Evolutionary conservation across 2,888 invertebrate genomes (phyloP).

Genomic region (Ceriagrion tenellum): DNA sequence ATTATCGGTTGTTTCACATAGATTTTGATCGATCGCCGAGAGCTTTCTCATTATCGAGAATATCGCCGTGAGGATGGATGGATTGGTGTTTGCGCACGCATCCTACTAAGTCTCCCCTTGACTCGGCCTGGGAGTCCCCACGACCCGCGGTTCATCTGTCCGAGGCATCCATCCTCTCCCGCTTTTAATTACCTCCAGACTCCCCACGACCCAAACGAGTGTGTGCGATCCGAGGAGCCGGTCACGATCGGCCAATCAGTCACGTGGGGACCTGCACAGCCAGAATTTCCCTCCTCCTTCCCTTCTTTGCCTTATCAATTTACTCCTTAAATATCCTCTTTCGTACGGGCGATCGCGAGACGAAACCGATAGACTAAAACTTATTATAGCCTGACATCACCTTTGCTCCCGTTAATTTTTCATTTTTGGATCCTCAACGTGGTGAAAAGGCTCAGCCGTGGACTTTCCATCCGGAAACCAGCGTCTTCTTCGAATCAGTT

Average conservation of each 20-base stretch:
- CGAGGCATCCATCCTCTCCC: constrained; percentile 12
- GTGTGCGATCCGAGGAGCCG: neutral
- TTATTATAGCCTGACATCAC: neutral
- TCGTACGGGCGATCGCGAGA: neutral
- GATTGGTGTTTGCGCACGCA: neutral
- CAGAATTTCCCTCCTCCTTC: no score
- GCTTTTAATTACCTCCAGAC: neutral
- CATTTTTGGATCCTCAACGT: no score
- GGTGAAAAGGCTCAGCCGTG: no score
- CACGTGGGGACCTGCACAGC: neutral
- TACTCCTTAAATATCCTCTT: neutral
- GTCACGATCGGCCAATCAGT: neutral
- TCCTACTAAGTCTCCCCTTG: no score
- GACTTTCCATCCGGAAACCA: no score
- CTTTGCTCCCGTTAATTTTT: neutral
- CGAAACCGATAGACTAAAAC: neutral
- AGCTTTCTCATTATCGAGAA: neutral
- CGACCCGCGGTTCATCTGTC: constrained; percentile 10
- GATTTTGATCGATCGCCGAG: neutral
- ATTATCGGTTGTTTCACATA: neutral
- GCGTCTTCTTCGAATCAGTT: no score
- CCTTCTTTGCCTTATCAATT: constrained; percentile 22
- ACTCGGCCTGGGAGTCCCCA: no score
- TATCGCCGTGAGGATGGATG: no score
- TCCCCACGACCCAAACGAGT: neutral